Evolutionary conservation across 2,113 vertebrate species (phyloP), one percentile per base, ranked within the genome.

Genomic region (Martes martes): DNA sequence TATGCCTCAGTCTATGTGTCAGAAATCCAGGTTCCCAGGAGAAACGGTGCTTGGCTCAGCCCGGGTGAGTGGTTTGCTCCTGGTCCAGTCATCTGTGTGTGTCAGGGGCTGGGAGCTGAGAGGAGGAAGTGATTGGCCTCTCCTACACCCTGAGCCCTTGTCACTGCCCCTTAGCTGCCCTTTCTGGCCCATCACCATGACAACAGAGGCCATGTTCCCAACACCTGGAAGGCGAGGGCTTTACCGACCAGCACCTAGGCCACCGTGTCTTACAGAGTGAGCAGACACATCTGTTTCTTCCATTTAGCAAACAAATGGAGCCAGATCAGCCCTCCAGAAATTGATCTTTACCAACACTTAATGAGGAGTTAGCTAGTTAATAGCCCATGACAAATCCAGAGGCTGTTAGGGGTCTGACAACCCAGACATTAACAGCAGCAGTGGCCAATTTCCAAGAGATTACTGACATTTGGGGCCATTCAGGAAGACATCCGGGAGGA

Each of bases 311-410:
- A 91, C 26, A 76, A 73, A 55, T 69, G 57, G 65, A 89, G 92
- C 31, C 89, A 65, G 5, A 69, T 86, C 61, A 87, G 69, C 59
- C 47, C 93, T 76, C 91, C 33, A 61, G 86, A 92, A 97, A 96
- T 92, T 67, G 71, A 93, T 97, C 97, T 96, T 97, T 94, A 97
- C 97, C 90, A 92, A 42, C 76, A 95, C 42, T 94, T 95, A 97
- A 97, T 96, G 93, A 97, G 92, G 87, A 98, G 93, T 96, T 98
- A 97, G 93, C 94, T 94, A 42, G 65, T 92, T 97, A 97, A 98
- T 94, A 96, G 94, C 74, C 94, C 97, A 8, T 97, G 95, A 97
- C 94, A 97, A 96, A 97, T 94, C 90, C 88, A 33, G 86, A 89
- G 65, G 89, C 91, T 55, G 96, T 86, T 74, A 94, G 94, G 63